phyloP scores from a whole-genome alignment of 2,888 invertebrate species.

The Masnerella sp. region DNA sequence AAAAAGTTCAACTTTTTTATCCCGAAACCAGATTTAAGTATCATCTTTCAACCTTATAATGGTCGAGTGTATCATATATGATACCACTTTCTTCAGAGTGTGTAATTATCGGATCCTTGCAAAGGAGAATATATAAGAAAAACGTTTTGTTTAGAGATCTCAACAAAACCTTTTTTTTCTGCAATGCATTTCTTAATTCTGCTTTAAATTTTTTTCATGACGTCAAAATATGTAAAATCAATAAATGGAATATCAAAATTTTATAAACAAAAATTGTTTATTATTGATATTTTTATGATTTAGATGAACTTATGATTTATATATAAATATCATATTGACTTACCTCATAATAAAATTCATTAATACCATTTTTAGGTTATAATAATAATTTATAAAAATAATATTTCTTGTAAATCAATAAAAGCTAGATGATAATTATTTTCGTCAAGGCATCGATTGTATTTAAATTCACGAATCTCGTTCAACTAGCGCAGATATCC shows the following conservation, averaged over 20 bases:
- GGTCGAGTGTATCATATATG: slow-evolving; percentile 32
- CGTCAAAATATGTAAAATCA: too few species aligned
- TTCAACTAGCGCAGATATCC: slow-evolving; percentile 30
- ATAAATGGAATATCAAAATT: too few species aligned
- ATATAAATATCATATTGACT: too few species aligned
- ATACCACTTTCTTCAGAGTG: slow-evolving; percentile 31
- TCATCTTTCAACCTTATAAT: slow-evolving; percentile 38
- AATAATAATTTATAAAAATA: too few species aligned
- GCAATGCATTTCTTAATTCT: too few species aligned
- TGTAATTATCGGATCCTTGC: slow-evolving; percentile 25
- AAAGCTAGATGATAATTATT: neutral
- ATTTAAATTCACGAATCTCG: slow-evolving; percentile 20
- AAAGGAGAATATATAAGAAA: slow-evolving; percentile 1
- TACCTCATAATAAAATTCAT: too few species aligned
- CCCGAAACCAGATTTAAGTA: slow-evolving; percentile 41
- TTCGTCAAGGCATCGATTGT: slow-evolving; percentile 3
- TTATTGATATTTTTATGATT: neutral
- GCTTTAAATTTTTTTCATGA: too few species aligned
- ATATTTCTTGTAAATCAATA: too few species aligned
- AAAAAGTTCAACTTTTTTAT: slow-evolving; percentile 25
- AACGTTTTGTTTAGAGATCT: too few species aligned
- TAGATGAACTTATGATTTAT: neutral
- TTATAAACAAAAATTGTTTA: neutral
- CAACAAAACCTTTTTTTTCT: too few species aligned
- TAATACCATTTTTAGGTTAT: too few species aligned